Evolutionary conservation across 2,888 invertebrate genomes (phyloP).

Genomic region (Polia nebulosa): DNA sequence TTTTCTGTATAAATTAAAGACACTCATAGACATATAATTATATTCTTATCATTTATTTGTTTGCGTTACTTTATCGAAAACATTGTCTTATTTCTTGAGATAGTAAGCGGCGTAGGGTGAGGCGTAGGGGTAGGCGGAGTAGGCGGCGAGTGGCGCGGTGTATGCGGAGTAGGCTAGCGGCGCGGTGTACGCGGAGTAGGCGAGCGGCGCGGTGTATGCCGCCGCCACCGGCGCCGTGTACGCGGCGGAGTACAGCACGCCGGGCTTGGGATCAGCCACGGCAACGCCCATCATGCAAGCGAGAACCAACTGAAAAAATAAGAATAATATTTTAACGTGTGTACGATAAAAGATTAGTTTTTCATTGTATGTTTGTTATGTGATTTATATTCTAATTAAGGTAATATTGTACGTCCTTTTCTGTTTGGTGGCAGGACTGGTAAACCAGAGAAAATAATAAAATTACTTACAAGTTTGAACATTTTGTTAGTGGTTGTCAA

Average conservation of each 20-base stretch:
- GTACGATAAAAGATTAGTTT: neutral
- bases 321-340: neutral
- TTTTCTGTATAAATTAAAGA: conserved; percentile 1
- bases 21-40: neutral
- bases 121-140: conserved; percentile 75
- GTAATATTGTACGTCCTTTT: neutral
- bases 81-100: conserved; percentile 47
- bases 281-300: conserved; percentile 78
- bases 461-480: conserved; percentile 70
- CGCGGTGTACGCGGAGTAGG: conserved; percentile 79
- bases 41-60: conserved; percentile 26
- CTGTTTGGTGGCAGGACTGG: neutral
- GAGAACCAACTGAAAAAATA: conserved; percentile 78
- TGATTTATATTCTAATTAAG: neutral
- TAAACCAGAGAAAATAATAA: neutral
- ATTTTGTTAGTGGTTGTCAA: conserved; percentile 69
- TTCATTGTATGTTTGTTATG: neutral
- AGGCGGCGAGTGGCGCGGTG: conserved; percentile 75
- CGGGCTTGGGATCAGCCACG: conserved; percentile 69
- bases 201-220: conserved; percentile 76
- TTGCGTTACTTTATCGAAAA: neutral
- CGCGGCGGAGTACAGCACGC: conserved; percentile 68
- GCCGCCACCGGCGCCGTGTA: conserved; percentile 75
- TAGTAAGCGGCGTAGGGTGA: conserved; percentile 74
- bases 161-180: conserved; percentile 75